Conservation (phyloP, 2,888 invertebrate genomes). For the Megamerina dolium region DNA sequence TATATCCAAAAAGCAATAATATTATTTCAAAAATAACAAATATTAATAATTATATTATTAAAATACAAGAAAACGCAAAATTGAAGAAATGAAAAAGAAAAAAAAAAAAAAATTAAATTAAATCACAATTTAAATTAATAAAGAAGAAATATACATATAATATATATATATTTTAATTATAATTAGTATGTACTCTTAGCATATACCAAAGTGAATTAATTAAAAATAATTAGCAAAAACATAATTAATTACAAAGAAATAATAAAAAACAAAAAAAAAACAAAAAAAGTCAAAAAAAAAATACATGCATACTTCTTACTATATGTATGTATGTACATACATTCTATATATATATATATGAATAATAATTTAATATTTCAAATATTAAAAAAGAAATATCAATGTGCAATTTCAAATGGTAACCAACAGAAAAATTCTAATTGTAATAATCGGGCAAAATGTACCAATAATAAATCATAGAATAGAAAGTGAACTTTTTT, state of each 20-base stretch:
- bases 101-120: constrained; percentile 13
- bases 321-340: too few species aligned
- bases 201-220: constrained; percentile 21
- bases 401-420: constrained; percentile 42
- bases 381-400: constrained; percentile 28
- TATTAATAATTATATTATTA: constrained; percentile 38
- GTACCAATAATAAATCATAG: too few species aligned
- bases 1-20: too few species aligned
- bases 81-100: constrained; percentile 22
- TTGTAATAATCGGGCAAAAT: too few species aligned
- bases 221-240: constrained; percentile 10
- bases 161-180: constrained; percentile 33
- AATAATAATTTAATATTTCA: constrained; percentile 33
- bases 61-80: constrained; percentile 37
- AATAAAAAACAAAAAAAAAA: not conserved
- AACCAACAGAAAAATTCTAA: constrained; percentile 25
- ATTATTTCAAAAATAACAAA: constrained; percentile 16
- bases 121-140: constrained; percentile 14
- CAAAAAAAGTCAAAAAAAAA: too few species aligned
- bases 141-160: constrained; percentile 3
- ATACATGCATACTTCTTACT: too few species aligned
- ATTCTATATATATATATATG: too few species aligned
- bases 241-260: not conserved
- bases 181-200: constrained; percentile 32
- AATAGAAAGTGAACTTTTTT: too few species aligned